Base-by-base conservation (phyloP, 2,113 vertebrate species). In the Melanostigma gelatinosum region DNA sequence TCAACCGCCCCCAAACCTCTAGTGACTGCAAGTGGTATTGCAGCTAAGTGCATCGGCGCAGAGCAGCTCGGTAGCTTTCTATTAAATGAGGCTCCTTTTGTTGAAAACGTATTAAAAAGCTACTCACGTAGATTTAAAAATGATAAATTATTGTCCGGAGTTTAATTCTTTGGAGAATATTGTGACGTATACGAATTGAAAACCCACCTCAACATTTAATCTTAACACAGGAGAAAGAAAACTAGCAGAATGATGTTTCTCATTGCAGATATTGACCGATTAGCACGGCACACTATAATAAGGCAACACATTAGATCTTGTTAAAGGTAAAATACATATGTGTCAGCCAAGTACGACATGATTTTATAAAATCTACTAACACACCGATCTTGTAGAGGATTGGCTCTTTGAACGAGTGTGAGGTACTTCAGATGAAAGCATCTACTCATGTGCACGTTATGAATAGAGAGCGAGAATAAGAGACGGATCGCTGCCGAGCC, bases 381-480 rank as follows among this genome's bases (percentile, higher is more conserved):
- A 24, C 52, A 77, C 64, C 42, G 61, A 20, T 72, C 46, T 32
- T 16, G 48, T 54, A 13, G 15, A 72, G n/a, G 52, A 72, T 5
- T 52, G 54, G 24, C 38, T 72, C 69, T 68, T 15, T 68, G n/a
- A 38, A 78, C 38, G 42, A 62, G 0, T 54, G 24, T 32, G 24
- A 61, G 62, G 66, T 18, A 6, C 70, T 76, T 80, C 20, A 42
- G 48, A 75, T 74, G 54, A 83, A 81, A 83, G 77, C 60, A 15
- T 58, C 58, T 48, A 20, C 65, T 82, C 75, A 78, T 86, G 80
- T 86, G 44, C 69, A 82, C 75, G 55, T 78, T 42, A 58, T 78
- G 65, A 87, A 89, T 58, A 80, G 55, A 74, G 38, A 77, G 32
- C 36, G 50, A 85, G 87, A 67, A 80, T 50, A 57, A 65, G 66